Evolutionary conservation across 2,888 invertebrate genomes (phyloP).

Genomic region (Oegoconia quadripuncta): DNA sequence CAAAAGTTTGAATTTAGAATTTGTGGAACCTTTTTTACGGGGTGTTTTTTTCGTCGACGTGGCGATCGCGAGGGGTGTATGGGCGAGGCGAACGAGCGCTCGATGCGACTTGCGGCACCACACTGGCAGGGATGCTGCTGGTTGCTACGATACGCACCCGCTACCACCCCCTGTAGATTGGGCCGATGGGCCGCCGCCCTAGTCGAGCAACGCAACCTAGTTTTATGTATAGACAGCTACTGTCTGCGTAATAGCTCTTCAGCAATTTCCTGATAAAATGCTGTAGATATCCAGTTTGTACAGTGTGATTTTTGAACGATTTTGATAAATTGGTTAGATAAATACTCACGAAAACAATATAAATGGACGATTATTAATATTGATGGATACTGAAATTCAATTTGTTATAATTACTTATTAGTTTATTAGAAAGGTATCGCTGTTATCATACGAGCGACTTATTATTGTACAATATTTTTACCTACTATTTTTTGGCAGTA

Average conservation of each 20-base stretch:
- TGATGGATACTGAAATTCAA: neutral
- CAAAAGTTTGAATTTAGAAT: constrained; percentile 15
- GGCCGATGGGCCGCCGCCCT: constrained; percentile 59
- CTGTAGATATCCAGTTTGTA: constrained; percentile 37
- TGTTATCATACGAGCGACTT: no score
- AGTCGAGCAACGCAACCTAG: constrained; percentile 68
- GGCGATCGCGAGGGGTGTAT: constrained; percentile 12
- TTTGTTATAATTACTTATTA: no score
- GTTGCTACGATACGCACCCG: constrained; percentile 74
- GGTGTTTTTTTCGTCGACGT: constrained; percentile 22
- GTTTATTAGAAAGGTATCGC: no score
- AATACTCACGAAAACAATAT: constrained; percentile 1
- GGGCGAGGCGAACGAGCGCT: constrained; percentile 43
- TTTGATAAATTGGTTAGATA: constrained; percentile 8
- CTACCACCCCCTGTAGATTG: constrained; percentile 53
- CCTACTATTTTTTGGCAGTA: no score
- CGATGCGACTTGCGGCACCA: constrained; percentile 46
- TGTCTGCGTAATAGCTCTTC: constrained; percentile 71
- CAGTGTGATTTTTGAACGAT: constrained; percentile 3
- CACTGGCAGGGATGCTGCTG: constrained; percentile 73
- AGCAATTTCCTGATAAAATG: constrained; percentile 72
- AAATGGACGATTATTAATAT: neutral
- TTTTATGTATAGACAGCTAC: constrained; percentile 65
- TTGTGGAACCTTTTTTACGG: constrained; percentile 12
- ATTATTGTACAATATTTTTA: no score